phyloP scores from a whole-genome alignment of 2,113 vertebrate species.

The Ifrita kowaldi region DNA sequence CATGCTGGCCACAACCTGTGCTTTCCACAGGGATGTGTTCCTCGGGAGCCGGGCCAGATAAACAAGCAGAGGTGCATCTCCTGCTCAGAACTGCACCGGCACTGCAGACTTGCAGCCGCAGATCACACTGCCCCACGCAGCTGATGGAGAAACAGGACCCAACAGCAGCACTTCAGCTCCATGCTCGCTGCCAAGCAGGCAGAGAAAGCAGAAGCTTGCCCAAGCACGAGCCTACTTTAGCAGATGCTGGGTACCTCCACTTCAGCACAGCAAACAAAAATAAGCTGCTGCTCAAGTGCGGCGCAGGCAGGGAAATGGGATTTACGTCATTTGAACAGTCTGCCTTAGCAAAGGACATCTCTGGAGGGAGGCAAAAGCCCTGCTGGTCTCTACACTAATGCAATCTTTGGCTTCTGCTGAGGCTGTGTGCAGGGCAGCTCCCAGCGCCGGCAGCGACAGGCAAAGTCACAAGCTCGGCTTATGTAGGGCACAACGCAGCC shows the following conservation, averaged over 20 bases:
- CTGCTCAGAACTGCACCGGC: background rate
- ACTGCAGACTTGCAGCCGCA: background rate
- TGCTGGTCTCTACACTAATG: background rate
- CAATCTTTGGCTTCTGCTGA: background rate
- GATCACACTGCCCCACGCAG: background rate
- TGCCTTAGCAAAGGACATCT: background rate
- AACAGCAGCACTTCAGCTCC: background rate
- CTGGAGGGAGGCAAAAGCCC: background rate
- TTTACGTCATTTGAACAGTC: background rate
- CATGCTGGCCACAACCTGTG: background rate
- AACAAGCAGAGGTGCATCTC: background rate
- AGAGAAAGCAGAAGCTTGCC: background rate
- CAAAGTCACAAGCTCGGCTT: background rate
- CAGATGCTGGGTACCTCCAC: background rate
- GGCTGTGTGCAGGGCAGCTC: background rate
- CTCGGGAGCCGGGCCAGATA: background rate
- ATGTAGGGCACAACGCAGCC: background rate
- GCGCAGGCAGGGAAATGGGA: background rate
- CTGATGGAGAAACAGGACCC: background rate
- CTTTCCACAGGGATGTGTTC: accelerated
- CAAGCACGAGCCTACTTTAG: background rate
- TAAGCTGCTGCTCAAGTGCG: background rate
- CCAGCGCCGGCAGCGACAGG: background rate
- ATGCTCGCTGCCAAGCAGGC: background rate
- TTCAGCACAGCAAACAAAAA: background rate